These are phyloP conservation scores for Ptilorrhoa leucosticta DNA, from an alignment of 2,113 vertebrate genomes.

Conservation along the genomic window DNA sequence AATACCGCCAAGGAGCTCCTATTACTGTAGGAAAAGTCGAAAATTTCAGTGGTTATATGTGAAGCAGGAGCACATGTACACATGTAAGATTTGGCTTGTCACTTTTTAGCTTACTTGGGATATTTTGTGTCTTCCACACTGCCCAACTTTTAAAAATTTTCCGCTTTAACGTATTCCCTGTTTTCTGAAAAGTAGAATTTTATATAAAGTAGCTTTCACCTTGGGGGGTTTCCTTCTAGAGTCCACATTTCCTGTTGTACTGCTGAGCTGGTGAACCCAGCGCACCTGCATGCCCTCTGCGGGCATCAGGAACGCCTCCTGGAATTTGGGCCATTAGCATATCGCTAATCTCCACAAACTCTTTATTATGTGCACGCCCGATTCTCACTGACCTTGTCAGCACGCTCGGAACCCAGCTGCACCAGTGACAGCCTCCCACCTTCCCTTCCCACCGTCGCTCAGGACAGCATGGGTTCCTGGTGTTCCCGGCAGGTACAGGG, in stretches of 20 bases:
- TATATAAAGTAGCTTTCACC: not conserved
- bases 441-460: not conserved
- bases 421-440: not conserved
- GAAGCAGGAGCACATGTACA: not conserved
- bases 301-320: not conserved
- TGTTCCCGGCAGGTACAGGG: not conserved
- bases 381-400: not conserved
- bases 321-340: not conserved
- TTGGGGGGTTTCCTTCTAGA: not conserved
- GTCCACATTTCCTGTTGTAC: not conserved
- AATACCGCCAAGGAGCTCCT: not conserved
- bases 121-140: not conserved
- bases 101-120: not conserved
- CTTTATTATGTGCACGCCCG: not conserved
- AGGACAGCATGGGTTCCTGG: not conserved
- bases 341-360: not conserved
- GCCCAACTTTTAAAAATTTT: not conserved
- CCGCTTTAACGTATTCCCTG: not conserved
- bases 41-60: not conserved
- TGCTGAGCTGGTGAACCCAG: not conserved
- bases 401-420: not conserved
- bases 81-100: not conserved
- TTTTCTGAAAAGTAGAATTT: not conserved
- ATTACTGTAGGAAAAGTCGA: not conserved
- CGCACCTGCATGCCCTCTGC: not conserved